These are phyloP conservation scores for Boleophthalmus pectinirostris DNA, from an alignment of 2,113 vertebrate genomes.

Conservation along the genomic window DNA sequence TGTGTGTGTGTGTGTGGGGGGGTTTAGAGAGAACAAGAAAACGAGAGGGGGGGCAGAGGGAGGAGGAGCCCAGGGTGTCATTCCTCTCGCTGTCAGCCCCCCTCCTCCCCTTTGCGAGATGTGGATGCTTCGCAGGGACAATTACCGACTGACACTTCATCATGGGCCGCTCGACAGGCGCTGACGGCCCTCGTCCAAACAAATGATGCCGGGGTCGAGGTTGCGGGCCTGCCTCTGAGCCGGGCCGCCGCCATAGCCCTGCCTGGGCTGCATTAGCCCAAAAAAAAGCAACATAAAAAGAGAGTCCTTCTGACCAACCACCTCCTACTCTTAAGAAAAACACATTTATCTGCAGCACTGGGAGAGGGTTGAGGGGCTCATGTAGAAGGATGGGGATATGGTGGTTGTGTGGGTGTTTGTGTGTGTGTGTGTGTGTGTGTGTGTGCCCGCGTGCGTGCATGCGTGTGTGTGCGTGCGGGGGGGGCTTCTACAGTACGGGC, in stretches of 20 bases:
- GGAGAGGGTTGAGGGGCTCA: conserved; percentile 21
- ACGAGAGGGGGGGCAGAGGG: conserved; percentile 13
- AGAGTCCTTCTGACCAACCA: conserved; percentile 59
- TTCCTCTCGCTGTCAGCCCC: conserved; percentile 76
- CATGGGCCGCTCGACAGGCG: conserved; percentile 73
- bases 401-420: neutral
- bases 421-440: conserved; percentile 11
- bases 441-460: too few species aligned
- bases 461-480: too few species aligned
- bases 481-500: conserved; percentile 55
- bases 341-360: conserved; percentile 69
- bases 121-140: conserved; percentile 78
- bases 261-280: conserved; percentile 62
- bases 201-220: conserved; percentile 80
- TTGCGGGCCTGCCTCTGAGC: conserved; percentile 72
- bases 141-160: conserved; percentile 79
- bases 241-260: conserved; percentile 55
- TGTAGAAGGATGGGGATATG: conserved; percentile 34
- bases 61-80: conserved; percentile 62
- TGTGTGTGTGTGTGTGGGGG: conserved; percentile 4
- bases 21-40: conserved; percentile 30
- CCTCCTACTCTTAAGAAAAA: conserved; percentile 69
- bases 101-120: conserved; percentile 61
- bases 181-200: conserved; percentile 80
- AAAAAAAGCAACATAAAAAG: conserved; percentile 63